A percentile compares a stretch with the other conserved stretches of the same genome.
These are phyloP conservation scores for Perithous albicinctus DNA, from an alignment of 2,888 invertebrate species.

Conservation along the genomic window DNA sequence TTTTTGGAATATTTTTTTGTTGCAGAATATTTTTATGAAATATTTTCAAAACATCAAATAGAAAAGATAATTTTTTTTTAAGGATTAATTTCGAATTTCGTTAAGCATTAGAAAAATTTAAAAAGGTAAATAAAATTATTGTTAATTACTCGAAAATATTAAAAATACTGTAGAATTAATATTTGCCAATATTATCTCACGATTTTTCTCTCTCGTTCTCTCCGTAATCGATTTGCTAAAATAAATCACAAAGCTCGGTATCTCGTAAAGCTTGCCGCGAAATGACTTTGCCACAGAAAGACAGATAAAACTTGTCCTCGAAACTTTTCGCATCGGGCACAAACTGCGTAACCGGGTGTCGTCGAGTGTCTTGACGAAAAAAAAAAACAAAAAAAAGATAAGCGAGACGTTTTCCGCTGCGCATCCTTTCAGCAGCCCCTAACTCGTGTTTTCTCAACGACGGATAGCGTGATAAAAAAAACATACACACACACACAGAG, in stretches of 20 bases:
- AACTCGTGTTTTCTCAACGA: not conserved
- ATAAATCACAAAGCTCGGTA: slow-evolving; percentile 34
- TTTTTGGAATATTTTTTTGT: no score
- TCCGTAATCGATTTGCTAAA: slow-evolving; percentile 23
- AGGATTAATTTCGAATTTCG: no score
- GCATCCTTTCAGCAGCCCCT: not conserved
- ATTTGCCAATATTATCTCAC: no score
- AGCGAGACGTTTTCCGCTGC: slow-evolving; percentile 13
- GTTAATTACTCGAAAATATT: no score
- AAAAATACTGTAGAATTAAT: no score
- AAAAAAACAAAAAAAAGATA: slow-evolving; percentile 26
- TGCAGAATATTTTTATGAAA: no score
- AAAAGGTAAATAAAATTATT: no score
- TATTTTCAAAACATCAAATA: no score
- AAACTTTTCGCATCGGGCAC: slow-evolving; percentile 47
- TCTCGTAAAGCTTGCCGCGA: slow-evolving; percentile 23
- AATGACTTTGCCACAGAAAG: slow-evolving; percentile 45
- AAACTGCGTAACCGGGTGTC: slow-evolving; percentile 58
- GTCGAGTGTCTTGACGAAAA: slow-evolving; percentile 40
- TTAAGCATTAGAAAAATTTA: no score
- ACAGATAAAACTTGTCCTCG: slow-evolving; percentile 26
- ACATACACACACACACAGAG: no score
- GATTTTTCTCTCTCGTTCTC: slow-evolving; percentile 1
- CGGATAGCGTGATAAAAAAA: slow-evolving; percentile 35
- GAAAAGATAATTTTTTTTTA: no score